A percentile compares a stretch with the other conserved stretches of the same genome.
Evolutionary conservation across 2,797 vertebrate species (phyloP).

Genomic region (Luscinia megarhynchos): DNA sequence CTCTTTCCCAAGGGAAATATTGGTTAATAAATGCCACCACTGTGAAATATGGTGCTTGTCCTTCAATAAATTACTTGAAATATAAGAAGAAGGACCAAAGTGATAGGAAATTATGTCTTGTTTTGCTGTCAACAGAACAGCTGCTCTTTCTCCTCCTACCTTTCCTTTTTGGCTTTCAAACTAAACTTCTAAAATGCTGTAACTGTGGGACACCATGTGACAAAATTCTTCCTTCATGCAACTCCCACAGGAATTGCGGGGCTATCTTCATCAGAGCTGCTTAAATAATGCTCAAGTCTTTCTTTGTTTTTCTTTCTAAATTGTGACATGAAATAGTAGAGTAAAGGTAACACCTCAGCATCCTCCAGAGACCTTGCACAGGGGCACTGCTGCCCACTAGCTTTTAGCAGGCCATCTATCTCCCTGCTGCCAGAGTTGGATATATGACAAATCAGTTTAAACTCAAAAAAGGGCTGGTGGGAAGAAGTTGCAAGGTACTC

Average conservation of each 20-base stretch:
- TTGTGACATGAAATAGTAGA: neutral
- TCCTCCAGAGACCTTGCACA: neutral
- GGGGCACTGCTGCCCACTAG: neutral
- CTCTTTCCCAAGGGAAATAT: neutral
- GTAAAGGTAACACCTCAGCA: neutral
- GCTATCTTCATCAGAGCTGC: neutral
- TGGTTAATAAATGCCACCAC: neutral
- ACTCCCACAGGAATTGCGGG: neutral
- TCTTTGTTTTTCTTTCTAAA: neutral
- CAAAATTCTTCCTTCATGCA: neutral
- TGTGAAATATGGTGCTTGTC: neutral
- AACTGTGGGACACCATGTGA: neutral
- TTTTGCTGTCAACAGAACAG: neutral
- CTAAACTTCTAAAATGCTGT: neutral
- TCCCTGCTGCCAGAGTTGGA: neutral
- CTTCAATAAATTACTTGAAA: neutral
- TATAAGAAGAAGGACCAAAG: neutral
- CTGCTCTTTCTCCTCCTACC: neutral
- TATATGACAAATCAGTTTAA: neutral
- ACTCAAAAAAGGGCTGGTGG: neutral
- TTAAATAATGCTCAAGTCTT: neutral
- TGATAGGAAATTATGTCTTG: neutral
- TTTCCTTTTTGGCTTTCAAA: neutral
- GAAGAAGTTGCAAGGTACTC: neutral
- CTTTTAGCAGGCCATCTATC: neutral